Evolutionary conservation across 2,888 invertebrate genomes (phyloP), one percentile per base, ranked within the genome.

Genomic region (Brachylomia viminalis): DNA sequence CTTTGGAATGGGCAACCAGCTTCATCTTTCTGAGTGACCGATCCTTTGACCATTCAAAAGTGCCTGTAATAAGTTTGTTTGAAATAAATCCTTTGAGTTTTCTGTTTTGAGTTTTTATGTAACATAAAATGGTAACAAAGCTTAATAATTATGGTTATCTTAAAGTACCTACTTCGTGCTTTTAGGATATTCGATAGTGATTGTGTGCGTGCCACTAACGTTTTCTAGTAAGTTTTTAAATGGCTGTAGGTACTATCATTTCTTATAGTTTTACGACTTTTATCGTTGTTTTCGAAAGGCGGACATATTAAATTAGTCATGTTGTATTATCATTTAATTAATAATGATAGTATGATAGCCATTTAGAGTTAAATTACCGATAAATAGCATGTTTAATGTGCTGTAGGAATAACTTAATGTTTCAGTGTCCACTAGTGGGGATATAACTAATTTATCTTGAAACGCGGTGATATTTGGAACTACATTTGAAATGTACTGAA

Each of bases 301-400:
- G 42, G 67, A 71, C 59, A 38, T 69, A 58, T 75, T 76, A 76
- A 80, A 82, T 82, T 77, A 66, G 52, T 56, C n/a, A 75, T 71
- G 59, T 77, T 75, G 58, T 68, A 64, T 69, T 74, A 83, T 68
- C 5, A 70, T 77, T 80, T 77, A 80, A 82, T 82, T 78, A 82
- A 66, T 62, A 64, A 74, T 82, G 72, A 54, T 74, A 62, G 45
- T 33, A 62, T 67, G 68, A 74, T 78, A 77, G 73, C 73, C 71
- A 79, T 85, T 87, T 77, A 72, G 33, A 83, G 54, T 85, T 77
- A 75, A 82, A 78, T 66, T 73, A 66, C 66, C n/a, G 17, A 82
- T 85, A 79, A 86, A 87, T 70, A 71, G 72, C 27, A 38, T 75
- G 38, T 65, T 82, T 82, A 75, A 86, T 80, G 64, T 75, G 52